A percentile compares a stretch with the other conserved stretches of the same genome.
These are phyloP conservation scores for Linhomoeus sp. DNA, from an alignment of 2,888 invertebrate genomes.

Conservation along the genomic window DNA sequence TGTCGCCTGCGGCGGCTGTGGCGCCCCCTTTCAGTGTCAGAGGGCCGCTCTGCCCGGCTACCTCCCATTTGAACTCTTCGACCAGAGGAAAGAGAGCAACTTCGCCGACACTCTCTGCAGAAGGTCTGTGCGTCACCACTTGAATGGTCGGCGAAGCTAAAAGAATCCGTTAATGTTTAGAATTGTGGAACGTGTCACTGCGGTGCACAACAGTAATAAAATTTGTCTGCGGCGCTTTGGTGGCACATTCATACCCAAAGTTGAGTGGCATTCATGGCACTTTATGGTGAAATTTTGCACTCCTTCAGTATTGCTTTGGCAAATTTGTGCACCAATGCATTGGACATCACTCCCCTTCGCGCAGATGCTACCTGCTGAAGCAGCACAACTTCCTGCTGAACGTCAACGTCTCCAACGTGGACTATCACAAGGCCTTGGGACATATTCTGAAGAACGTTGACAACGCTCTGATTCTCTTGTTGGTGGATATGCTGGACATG, in stretches of 20 bases:
- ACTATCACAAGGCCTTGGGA: slow-evolving; percentile 20
- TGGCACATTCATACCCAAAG: no score
- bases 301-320: no score
- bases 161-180: no score
- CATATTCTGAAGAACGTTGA: slow-evolving; percentile 22
- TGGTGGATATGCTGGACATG: slow-evolving; percentile 74
- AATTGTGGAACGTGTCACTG: no score
- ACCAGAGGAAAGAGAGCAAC: slow-evolving; percentile 7
- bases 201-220: no score
- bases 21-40: slow-evolving; percentile 33
- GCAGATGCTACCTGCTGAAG: slow-evolving; percentile 68
- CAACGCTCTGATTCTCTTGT: slow-evolving; percentile 46
- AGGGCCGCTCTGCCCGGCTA: slow-evolving; percentile 32
- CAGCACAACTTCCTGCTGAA: slow-evolving; percentile 63
- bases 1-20: slow-evolving; percentile 32
- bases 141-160: no score
- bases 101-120: neutral
- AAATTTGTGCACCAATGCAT: slow-evolving; percentile 5
- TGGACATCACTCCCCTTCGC: slow-evolving; percentile 44
- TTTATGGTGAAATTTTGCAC: no score
- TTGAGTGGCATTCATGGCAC: no score
- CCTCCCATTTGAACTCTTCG: slow-evolving; percentile 26
- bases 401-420: slow-evolving; percentile 43
- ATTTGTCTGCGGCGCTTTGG: no score
- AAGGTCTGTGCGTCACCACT: neutral